These are phyloP conservation scores for Pseudomyrmex concolor DNA, from an alignment of 1,140 invertebrate genomes.

Conservation along the genomic window DNA sequence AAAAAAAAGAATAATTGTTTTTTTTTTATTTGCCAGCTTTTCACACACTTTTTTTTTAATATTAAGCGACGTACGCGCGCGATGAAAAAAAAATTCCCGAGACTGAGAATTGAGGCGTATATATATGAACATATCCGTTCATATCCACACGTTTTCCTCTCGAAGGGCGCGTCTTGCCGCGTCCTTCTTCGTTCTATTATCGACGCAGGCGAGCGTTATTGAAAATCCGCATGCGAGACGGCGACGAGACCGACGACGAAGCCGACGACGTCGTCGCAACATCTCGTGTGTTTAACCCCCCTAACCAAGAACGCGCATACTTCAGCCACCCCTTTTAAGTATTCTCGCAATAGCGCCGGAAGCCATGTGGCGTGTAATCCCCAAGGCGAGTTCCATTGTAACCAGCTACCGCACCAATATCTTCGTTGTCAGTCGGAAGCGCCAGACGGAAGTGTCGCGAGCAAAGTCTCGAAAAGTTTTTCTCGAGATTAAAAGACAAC, in stretches of 20 bases:
- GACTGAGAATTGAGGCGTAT: conserved; percentile 18
- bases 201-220: conserved; percentile 55
- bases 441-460: conserved; percentile 20
- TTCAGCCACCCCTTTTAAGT: conserved; percentile 68
- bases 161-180: conserved; percentile 20
- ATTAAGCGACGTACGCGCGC: neutral
- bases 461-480: conserved; percentile 21
- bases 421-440: conserved; percentile 35
- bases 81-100: neutral
- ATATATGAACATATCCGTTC: conserved; percentile 11
- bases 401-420: conserved; percentile 57
- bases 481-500: conserved; percentile 10
- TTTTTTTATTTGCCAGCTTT: too few species aligned
- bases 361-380: conserved; percentile 74
- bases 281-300: conserved; percentile 60
- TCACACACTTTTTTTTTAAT: too few species aligned
- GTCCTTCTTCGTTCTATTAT: conserved; percentile 53
- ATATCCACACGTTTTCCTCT: conserved; percentile 5
- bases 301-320: conserved; percentile 56
- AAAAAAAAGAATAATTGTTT: neutral
- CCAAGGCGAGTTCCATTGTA: conserved; percentile 51
- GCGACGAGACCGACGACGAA: conserved; percentile 21
- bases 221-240: conserved; percentile 65
- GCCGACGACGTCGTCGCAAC: conserved; percentile 20
- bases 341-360: conserved; percentile 76